These are phyloP conservation scores for Halcyon malimbica DNA, from an alignment of 2,113 vertebrate genomes.

Conservation along the genomic window DNA sequence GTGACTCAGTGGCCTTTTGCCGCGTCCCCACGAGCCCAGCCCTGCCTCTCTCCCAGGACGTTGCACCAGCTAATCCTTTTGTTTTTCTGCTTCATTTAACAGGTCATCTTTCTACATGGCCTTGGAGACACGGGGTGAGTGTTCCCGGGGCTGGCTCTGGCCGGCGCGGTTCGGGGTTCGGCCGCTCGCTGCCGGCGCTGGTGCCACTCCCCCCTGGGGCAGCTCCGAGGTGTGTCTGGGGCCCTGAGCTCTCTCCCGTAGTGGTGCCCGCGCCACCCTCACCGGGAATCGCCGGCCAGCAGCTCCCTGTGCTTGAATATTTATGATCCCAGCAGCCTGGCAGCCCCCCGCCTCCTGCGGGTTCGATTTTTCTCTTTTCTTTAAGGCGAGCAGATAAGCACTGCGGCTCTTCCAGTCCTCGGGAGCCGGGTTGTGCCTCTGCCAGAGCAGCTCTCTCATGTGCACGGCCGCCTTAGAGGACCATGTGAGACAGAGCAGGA, in stretches of 20 bases:
- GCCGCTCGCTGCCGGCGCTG: rapidly evolving
- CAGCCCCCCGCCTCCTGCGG: background rate
- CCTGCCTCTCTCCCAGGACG: background rate
- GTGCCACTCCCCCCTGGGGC: background rate
- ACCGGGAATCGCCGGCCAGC: background rate
- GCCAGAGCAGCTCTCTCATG: rapidly evolving
- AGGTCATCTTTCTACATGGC: slow-evolving; percentile 99
- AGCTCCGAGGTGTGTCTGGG: background rate
- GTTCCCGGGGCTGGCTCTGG: background rate
- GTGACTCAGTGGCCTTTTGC: slow-evolving; percentile 19
- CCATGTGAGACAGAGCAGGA: background rate
- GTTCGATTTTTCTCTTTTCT: background rate
- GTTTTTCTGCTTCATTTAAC: slow-evolving; percentile 33
- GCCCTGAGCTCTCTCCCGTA: background rate
- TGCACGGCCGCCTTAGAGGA: background rate
- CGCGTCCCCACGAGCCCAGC: background rate
- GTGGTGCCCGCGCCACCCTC: background rate
- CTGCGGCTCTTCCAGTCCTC: background rate
- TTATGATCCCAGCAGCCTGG: background rate
- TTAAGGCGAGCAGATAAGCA: background rate
- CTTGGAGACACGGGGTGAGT: slow-evolving; percentile 96
- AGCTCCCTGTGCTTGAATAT: background rate
- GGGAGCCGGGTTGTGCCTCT: background rate
- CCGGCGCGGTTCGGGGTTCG: rapidly evolving
- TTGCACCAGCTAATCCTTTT: background rate